A percentile compares a stretch with the other conserved stretches of the same genome.
phyloP scores from a whole-genome alignment of 2,797 vertebrate genomes.

The Craterocephalus amniculus region DNA sequence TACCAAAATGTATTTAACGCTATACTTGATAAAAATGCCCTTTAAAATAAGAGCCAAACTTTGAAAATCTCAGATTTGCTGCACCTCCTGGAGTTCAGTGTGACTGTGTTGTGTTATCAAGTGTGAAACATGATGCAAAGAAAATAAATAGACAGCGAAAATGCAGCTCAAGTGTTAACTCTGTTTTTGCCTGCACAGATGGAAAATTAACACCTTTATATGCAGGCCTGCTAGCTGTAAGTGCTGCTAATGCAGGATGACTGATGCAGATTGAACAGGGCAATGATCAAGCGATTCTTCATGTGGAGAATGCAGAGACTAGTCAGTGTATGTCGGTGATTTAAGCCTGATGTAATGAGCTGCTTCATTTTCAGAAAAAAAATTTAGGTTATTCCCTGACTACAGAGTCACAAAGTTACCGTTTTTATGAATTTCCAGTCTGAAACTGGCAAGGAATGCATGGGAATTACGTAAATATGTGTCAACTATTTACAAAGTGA shows the following conservation, averaged over 20 bases:
- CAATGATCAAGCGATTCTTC: not conserved
- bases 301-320: not conserved
- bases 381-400: not conserved
- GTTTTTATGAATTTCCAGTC: conserved; percentile 29
- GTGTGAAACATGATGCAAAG: not conserved
- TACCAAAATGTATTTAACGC: not conserved
- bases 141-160: not conserved
- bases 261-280: not conserved
- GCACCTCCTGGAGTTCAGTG: not conserved
- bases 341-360: not conserved
- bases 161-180: not conserved
- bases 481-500: conserved; percentile 14
- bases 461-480: conserved; percentile 33
- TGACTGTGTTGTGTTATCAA: no score
- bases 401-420: not conserved
- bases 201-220: not conserved
- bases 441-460: conserved; percentile 44
- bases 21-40: not conserved
- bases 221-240: not conserved
- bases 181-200: not conserved
- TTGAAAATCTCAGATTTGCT: not conserved
- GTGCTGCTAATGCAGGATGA: not conserved
- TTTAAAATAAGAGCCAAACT: not conserved
- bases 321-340: not conserved
- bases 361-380: conserved; percentile 11